Conservation (phyloP, 1,140 invertebrate genomes). For the Drosophila paulistorum region DNA sequence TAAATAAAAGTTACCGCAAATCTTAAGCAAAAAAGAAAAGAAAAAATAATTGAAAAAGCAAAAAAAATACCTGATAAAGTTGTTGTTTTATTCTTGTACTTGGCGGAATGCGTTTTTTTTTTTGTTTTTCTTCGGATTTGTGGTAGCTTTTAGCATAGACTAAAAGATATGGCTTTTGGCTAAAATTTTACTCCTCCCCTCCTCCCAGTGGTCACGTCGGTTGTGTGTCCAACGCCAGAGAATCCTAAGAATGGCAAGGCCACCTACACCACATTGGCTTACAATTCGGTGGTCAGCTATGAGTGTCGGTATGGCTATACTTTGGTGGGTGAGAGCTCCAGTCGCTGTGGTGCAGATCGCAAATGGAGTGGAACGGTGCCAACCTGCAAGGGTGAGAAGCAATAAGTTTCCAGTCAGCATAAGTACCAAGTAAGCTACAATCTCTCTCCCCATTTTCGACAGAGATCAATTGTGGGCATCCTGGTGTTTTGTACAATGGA, state of each 20-base stretch:
- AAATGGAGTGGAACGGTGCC: slow-evolving; percentile 95
- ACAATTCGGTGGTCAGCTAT: slow-evolving; percentile 96
- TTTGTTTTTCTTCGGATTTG: slow-evolving; percentile 61
- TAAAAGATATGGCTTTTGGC: not conserved
- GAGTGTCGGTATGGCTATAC: slow-evolving; percentile 96
- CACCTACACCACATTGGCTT: slow-evolving; percentile 95
- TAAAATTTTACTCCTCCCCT: slow-evolving; percentile 19
- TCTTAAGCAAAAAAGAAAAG: slow-evolving; percentile 62
- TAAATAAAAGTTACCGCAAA: slow-evolving; percentile 83
- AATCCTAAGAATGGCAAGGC: slow-evolving; percentile 95
- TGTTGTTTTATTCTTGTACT: slow-evolving; percentile 74
- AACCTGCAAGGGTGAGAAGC: slow-evolving; percentile 87
- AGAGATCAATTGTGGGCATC: slow-evolving; percentile 97
- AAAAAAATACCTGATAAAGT: slow-evolving; percentile 47
- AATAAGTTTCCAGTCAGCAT: not conserved
- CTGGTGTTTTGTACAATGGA: slow-evolving; percentile 95
- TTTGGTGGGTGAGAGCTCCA: slow-evolving; percentile 92
- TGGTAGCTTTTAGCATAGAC: slow-evolving; percentile 63
- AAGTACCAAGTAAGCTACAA: not conserved
- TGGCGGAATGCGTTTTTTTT: slow-evolving; percentile 32
- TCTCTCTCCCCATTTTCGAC: slow-evolving; percentile 61
- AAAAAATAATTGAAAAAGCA: slow-evolving; percentile 37
- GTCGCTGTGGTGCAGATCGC: slow-evolving; percentile 94
- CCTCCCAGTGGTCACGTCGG: slow-evolving; percentile 90
- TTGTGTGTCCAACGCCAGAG: slow-evolving; percentile 94